These are phyloP conservation scores for Sula dactylatra DNA, from an alignment of 2,113 vertebrate genomes.

Conservation along the genomic window DNA sequence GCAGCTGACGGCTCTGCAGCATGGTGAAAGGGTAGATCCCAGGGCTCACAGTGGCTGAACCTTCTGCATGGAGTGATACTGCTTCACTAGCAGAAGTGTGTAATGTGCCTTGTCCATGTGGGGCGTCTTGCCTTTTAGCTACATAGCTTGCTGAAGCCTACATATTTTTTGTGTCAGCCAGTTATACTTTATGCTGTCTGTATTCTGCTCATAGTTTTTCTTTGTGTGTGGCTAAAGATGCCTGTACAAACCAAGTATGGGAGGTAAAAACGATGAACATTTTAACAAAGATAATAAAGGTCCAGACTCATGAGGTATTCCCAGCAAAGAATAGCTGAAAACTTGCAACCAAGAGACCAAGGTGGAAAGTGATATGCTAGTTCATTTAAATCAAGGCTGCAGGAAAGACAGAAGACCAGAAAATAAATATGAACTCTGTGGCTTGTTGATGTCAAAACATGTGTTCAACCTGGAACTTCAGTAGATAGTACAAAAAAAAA, in stretches of 20 bases:
- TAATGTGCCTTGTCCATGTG: not conserved
- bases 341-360: not conserved
- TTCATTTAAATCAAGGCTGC: not conserved
- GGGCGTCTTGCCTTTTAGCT: not conserved
- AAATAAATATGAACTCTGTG: not conserved
- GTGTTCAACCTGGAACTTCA: not conserved
- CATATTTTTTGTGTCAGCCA: not conserved
- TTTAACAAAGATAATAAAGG: not conserved
- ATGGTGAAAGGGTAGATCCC: not conserved
- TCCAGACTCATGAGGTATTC: not conserved
- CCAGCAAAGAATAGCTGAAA: not conserved
- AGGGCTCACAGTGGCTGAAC: rapidly evolving
- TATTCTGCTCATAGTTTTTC: not conserved
- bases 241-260: not conserved
- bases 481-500: not conserved
- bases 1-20: not conserved
- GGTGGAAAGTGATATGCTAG: not conserved
- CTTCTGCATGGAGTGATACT: not conserved
- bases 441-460: not conserved
- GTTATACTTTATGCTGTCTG: not conserved
- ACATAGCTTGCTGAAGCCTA: not conserved
- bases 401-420: not conserved
- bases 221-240: not conserved
- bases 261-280: not conserved
- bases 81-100: not conserved